Evolutionary conservation across 2,888 invertebrate genomes (phyloP).

Genomic region (Chymomyza fuscimana): DNA sequence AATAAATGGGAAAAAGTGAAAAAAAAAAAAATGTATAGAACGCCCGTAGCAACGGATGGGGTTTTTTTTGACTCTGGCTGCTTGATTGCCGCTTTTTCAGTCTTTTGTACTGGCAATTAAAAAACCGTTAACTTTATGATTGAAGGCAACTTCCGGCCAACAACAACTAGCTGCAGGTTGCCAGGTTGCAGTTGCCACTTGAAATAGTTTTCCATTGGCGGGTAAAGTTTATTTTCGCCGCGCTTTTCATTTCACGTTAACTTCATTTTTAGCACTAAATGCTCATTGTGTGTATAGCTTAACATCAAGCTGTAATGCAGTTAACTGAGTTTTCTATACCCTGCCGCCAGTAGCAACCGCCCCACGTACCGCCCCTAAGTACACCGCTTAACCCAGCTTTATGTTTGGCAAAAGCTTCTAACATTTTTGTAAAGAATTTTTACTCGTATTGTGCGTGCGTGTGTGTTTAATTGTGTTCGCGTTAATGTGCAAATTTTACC

Average conservation of each 20-base stretch:
- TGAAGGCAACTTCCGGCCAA: constrained; percentile 4
- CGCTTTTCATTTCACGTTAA: background rate
- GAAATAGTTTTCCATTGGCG: constrained; percentile 22
- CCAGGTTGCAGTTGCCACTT: constrained; percentile 12
- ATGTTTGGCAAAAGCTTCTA: background rate
- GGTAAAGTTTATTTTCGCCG: constrained; percentile 17
- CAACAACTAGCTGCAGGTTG: background rate
- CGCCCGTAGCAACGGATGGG: constrained; percentile 32
- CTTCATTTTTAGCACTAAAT: constrained; percentile 7
- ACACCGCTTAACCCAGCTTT: background rate
- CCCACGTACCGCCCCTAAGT: constrained; percentile 29
- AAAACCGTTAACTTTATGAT: constrained; percentile 38
- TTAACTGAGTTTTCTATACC: constrained; percentile 44
- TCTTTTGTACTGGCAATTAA: constrained; percentile 40
- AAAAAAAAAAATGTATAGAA: background rate
- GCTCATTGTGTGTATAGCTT: background rate
- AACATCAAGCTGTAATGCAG: constrained; percentile 13
- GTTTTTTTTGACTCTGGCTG: constrained; percentile 28
- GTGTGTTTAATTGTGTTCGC: background rate
- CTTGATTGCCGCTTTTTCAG: constrained; percentile 9
- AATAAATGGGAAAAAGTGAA: background rate
- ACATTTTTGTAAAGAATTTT: background rate
- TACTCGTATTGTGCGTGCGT: background rate
- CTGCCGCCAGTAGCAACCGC: no score
- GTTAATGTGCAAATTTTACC: background rate